Evolutionary conservation across 2,888 invertebrate genomes (phyloP).

Genomic region (Bellardia pandia): DNA sequence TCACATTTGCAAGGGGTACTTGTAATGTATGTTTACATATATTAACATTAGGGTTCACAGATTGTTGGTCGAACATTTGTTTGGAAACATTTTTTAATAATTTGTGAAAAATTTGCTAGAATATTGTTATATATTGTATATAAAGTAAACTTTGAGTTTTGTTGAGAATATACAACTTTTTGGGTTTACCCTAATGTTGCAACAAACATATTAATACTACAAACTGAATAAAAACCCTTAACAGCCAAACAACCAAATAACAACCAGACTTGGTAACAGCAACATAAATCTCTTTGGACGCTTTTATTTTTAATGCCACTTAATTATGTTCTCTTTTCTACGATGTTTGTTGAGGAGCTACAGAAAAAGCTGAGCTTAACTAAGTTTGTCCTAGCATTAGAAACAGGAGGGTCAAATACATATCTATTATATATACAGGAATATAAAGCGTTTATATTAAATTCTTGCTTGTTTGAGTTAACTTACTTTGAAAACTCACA

Average conservation of each 20-base stretch:
- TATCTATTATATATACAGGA: too few relatives aligned
- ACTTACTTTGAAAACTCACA: too few relatives aligned
- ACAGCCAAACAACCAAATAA: conserved; percentile 49
- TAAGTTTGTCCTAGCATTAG: not conserved
- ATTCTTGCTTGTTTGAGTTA: too few relatives aligned
- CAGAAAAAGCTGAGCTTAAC: not conserved
- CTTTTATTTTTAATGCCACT: conserved; percentile 72
- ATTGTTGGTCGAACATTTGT: too few relatives aligned
- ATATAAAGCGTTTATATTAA: too few relatives aligned
- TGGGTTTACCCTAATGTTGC: not conserved
- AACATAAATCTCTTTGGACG: conserved; percentile 69
- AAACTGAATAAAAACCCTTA: not conserved
- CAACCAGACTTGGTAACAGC: conserved; percentile 51
- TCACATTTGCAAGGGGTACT: not conserved
- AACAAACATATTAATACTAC: conserved; percentile 43
- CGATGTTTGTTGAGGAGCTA: conserved; percentile 1
- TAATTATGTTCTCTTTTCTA: conserved; percentile 66
- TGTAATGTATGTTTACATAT: not conserved
- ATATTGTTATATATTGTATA: too few relatives aligned
- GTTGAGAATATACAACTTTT: too few relatives aligned
- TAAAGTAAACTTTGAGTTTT: too few relatives aligned
- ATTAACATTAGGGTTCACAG: not conserved
- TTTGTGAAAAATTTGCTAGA: too few relatives aligned
- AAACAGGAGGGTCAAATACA: not conserved
- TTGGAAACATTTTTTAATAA: too few relatives aligned